Evolutionary conservation across 2,888 invertebrate genomes (phyloP).

Genomic region (Drosophila limbata): DNA sequence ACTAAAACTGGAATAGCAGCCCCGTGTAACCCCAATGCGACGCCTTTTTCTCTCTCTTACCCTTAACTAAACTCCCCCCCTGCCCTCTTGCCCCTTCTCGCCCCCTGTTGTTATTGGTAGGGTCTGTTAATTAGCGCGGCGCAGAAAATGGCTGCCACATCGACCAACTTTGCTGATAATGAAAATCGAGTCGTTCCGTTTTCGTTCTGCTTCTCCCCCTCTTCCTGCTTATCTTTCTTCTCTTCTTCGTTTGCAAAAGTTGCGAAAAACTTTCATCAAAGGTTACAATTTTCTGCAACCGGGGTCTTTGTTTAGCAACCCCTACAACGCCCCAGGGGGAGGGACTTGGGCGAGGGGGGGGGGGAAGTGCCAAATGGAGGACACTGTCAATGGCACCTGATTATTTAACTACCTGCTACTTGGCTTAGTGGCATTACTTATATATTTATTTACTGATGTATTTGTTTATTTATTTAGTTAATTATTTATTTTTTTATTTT

Average conservation of each 20-base stretch:
- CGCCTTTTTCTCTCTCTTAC: too few relatives aligned
- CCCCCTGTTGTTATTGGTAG: slow-evolving; percentile 32
- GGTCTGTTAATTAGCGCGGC: slow-evolving; percentile 75
- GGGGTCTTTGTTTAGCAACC: slow-evolving; percentile 21
- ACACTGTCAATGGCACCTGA: slow-evolving; percentile 27
- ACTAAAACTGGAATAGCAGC: slow-evolving; percentile 25
- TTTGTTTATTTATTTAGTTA: too few relatives aligned
- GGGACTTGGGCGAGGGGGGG: not conserved
- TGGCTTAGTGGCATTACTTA: slow-evolving; percentile 5
- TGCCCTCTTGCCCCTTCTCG: not conserved
- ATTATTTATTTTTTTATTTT: too few relatives aligned
- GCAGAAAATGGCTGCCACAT: slow-evolving; percentile 57
- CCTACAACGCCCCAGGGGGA: not conserved
- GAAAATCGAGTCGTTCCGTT: slow-evolving; percentile 66
- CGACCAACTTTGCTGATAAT: slow-evolving; percentile 70
- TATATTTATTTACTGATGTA: too few relatives aligned
- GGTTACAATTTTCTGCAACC: slow-evolving; percentile 71
- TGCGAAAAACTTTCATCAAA: slow-evolving; percentile 78
- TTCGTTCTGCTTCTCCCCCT: slow-evolving; percentile 5
- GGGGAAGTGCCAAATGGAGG: not conserved
- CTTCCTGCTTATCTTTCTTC: not conserved
- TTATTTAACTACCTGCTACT: slow-evolving; percentile 33
- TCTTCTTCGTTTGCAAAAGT: slow-evolving; percentile 56
- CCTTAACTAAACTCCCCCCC: not conserved
- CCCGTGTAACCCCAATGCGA: slow-evolving; percentile 15